Evolutionary conservation across 2,797 vertebrate genomes (phyloP).

Genomic region (Tamandua tetradactyla): DNA sequence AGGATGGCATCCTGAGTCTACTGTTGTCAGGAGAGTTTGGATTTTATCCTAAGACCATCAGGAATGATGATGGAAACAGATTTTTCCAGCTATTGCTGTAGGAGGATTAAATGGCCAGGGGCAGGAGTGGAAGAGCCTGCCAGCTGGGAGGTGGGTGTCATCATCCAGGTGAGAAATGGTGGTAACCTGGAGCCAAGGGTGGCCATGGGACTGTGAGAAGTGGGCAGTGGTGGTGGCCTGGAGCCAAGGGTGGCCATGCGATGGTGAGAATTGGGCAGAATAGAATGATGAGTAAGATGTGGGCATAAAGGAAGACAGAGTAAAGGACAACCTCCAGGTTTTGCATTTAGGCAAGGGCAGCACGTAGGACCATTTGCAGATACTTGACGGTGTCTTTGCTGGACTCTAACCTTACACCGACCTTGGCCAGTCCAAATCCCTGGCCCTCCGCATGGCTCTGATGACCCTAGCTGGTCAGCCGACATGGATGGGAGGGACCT

Average conservation of each 20-base stretch:
- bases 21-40: neutral
- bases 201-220: neutral
- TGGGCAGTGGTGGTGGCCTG: neutral
- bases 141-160: neutral
- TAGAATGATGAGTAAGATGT: neutral
- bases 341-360: neutral
- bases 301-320: neutral
- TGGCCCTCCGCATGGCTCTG: neutral
- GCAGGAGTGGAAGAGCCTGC: neutral
- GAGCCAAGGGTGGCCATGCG: accelerated
- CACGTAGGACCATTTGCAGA: neutral
- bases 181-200: neutral
- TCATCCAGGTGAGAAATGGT: neutral
- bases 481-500: neutral
- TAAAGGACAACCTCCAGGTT: neutral
- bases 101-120: neutral
- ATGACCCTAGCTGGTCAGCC: accelerated
- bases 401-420: neutral
- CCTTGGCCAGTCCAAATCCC: neutral
- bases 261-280: neutral
- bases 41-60: neutral
- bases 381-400: neutral
- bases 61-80: neutral
- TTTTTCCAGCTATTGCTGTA: neutral
- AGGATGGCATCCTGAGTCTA: neutral